A percentile compares a stretch with the other conserved stretches of the same genome.
phyloP scores from a whole-genome alignment of 2,888 invertebrate species.

The Zhuqinia jingwanae region DNA sequence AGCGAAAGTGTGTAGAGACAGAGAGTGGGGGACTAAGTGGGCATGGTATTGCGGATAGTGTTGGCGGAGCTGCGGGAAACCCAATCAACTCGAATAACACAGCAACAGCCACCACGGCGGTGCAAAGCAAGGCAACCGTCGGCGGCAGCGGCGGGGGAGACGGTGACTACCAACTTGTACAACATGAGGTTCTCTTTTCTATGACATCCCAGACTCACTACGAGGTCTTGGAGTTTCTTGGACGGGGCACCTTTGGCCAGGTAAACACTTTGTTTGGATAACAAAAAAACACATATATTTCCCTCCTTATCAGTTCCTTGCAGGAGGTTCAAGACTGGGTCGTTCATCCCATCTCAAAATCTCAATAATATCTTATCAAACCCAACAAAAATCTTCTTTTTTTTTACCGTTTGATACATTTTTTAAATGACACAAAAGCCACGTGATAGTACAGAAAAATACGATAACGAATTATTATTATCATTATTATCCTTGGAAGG shows the following conservation, averaged over 20 bases:
- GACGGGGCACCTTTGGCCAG: constrained; percentile 98
- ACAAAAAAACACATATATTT: too few relatives aligned
- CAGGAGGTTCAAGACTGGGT: background rate
- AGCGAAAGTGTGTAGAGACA: constrained; percentile 86
- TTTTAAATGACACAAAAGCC: too few relatives aligned
- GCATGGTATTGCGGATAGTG: constrained; percentile 77
- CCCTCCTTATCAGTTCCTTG: background rate
- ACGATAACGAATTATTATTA: too few relatives aligned
- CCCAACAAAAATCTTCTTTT: too few relatives aligned
- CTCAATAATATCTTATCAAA: too few relatives aligned
- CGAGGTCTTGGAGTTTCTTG: constrained; percentile 99
- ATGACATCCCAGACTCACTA: constrained; percentile 92
- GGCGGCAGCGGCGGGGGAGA: constrained; percentile 93
- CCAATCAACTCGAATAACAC: constrained; percentile 74
- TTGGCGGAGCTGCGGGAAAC: constrained; percentile 73
- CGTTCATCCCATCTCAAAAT: too few relatives aligned
- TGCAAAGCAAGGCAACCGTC: constrained; percentile 80
- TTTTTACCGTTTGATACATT: too few relatives aligned
- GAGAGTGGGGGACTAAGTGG: constrained; percentile 81
- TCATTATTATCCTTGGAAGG: too few relatives aligned
- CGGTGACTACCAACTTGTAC: constrained; percentile 99
- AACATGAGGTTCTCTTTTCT: constrained; percentile 98
- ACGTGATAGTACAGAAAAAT: too few relatives aligned
- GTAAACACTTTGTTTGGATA: too few relatives aligned
- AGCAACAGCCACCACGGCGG: constrained; percentile 79